Conservation (phyloP, 2,888 invertebrate species). For the Latheticus oryzae region DNA sequence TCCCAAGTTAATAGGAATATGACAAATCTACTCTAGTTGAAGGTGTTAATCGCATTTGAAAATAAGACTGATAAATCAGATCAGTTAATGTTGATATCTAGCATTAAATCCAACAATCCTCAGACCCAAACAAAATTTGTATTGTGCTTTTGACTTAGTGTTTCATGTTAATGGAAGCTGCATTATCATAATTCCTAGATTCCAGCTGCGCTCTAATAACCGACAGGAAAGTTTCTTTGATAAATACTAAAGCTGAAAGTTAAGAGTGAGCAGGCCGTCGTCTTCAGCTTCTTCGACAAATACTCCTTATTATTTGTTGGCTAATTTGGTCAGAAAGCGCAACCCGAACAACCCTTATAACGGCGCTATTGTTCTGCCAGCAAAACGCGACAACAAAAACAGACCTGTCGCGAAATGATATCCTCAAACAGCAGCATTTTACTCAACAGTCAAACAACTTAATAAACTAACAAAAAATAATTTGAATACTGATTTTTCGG, state of each 20-base stretch:
- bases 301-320: constrained; percentile 44
- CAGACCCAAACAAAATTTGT: constrained; percentile 34
- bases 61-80: constrained; percentile 36
- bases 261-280: constrained; percentile 38
- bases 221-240: constrained; percentile 41
- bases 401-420: constrained; percentile 33
- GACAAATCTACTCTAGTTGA: too few species aligned
- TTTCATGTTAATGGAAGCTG: constrained; percentile 49
- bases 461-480: constrained; percentile 27
- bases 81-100: constrained; percentile 34
- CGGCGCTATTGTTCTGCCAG: constrained; percentile 37
- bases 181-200: constrained; percentile 49
- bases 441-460: constrained; percentile 31
- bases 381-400: constrained; percentile 40
- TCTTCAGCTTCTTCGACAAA: constrained; percentile 44
- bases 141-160: constrained; percentile 39
- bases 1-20: too few species aligned
- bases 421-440: constrained; percentile 23
- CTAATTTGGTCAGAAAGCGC: constrained; percentile 37
- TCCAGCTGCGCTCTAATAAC: constrained; percentile 45
- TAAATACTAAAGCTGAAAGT: constrained; percentile 41
- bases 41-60: too few species aligned
- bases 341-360: constrained; percentile 36
- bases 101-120: constrained; percentile 38
- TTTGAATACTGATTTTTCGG: too few species aligned